A percentile compares a stretch with the other conserved stretches of the same genome.
These are phyloP conservation scores for Narcine bancroftii DNA, from an alignment of 2,113 vertebrate species.

Conservation along the genomic window DNA sequence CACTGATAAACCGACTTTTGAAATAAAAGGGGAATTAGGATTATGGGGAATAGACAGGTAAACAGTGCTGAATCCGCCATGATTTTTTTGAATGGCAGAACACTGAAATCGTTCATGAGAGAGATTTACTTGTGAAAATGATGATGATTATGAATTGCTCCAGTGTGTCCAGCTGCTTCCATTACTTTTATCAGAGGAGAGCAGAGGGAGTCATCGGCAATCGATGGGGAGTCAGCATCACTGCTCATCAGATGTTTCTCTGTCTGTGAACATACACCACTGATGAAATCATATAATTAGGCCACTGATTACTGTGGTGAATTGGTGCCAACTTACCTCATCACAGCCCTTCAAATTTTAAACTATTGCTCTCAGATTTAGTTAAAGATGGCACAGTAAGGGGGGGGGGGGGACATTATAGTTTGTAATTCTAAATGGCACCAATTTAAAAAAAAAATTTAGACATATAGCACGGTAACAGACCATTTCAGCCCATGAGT, in stretches of 20 bases:
- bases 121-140: not conserved
- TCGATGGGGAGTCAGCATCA: not conserved
- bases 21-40: no score
- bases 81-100: no score
- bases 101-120: not conserved
- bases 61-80: no score
- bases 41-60: no score
- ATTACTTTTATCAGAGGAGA: not conserved
- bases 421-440: not conserved
- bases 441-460: no score
- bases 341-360: not conserved
- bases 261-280: not conserved
- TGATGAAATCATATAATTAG: not conserved
- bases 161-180: not conserved
- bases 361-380: not conserved
- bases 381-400: not conserved
- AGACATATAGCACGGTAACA: no score
- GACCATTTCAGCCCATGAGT: no score
- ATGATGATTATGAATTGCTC: not conserved
- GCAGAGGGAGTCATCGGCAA: not conserved
- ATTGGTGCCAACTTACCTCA: not conserved
- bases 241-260: not conserved
- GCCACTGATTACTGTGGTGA: not conserved
- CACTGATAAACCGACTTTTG: no score
- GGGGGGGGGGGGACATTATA: no score